Evolutionary conservation across 2,113 vertebrate species (phyloP).

Genomic region (Plotosus lineatus): DNA sequence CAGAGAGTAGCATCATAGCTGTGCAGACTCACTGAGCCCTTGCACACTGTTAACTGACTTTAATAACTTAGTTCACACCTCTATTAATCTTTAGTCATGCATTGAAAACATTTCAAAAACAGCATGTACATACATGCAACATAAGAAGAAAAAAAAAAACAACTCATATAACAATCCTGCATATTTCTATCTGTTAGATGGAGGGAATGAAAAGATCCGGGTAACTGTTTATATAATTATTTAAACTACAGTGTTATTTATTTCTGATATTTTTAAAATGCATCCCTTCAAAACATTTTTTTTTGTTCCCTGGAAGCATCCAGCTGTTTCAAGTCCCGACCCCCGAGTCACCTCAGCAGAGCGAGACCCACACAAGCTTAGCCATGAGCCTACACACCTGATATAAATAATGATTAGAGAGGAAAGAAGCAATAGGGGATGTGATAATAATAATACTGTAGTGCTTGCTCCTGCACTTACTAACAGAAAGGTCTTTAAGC

Average conservation of each 20-base stretch:
- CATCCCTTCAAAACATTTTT: not conserved
- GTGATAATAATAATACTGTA: not conserved
- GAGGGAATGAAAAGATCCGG: not conserved
- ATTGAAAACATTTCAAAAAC: not conserved
- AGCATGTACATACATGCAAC: not conserved
- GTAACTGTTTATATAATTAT: not conserved
- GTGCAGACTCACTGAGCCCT: not conserved
- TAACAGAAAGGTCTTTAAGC: constrained; percentile 4
- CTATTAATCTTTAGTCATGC: not conserved
- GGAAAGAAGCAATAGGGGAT: constrained; percentile 8
- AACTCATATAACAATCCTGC: not conserved
- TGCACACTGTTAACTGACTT: not conserved
- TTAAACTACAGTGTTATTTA: not conserved
- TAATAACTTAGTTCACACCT: not conserved
- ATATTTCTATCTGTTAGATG: not conserved
- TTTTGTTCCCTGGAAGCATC: not conserved
- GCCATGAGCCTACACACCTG: constrained; percentile 15
- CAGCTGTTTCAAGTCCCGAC: constrained; percentile 18
- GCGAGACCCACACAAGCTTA: not conserved
- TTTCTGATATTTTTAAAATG: not conserved
- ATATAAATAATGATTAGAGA: constrained; percentile 22
- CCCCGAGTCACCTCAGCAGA: constrained; percentile 2
- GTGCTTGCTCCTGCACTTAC: not conserved
- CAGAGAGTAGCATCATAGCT: not conserved
- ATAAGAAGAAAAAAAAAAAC: not conserved